These are phyloP conservation scores for Acipenser ruthenus DNA, from an alignment of 2,797 vertebrate genomes.

Conservation along the genomic window DNA sequence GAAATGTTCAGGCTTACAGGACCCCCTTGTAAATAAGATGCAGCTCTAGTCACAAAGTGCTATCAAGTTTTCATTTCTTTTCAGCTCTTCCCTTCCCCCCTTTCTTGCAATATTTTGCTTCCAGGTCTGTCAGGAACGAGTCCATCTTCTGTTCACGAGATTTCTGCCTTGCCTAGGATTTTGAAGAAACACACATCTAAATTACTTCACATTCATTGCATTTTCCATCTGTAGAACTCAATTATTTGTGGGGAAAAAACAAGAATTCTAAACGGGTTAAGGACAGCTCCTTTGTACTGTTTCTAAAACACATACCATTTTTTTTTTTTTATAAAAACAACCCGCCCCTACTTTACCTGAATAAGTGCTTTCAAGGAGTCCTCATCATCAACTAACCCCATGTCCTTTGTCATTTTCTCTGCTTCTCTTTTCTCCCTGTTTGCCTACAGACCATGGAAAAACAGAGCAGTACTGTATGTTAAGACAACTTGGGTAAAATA, in stretches of 20 bases:
- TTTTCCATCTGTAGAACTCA: neutral
- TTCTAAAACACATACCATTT: no score
- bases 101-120: constrained; percentile 58
- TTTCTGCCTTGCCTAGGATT: constrained; percentile 56
- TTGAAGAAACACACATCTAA: neutral
- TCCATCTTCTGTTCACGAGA: constrained; percentile 53
- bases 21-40: no score
- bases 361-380: constrained; percentile 67
- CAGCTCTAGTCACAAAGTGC: no score
- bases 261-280: neutral
- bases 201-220: neutral
- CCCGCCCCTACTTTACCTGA: constrained; percentile 48
- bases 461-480: neutral
- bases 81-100: constrained; percentile 42
- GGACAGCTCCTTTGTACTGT: no score
- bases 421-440: constrained; percentile 75
- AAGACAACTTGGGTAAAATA: neutral
- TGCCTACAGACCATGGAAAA: constrained; percentile 47
- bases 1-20: no score
- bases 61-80: neutral
- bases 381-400: constrained; percentile 49
- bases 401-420: constrained; percentile 62
- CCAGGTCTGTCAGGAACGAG: constrained; percentile 52
- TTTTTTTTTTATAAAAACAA: neutral
- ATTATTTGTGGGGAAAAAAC: constrained; percentile 32